These are phyloP conservation scores for Noctua fimbriata DNA, from an alignment of 2,888 invertebrate species.

Conservation along the genomic window DNA sequence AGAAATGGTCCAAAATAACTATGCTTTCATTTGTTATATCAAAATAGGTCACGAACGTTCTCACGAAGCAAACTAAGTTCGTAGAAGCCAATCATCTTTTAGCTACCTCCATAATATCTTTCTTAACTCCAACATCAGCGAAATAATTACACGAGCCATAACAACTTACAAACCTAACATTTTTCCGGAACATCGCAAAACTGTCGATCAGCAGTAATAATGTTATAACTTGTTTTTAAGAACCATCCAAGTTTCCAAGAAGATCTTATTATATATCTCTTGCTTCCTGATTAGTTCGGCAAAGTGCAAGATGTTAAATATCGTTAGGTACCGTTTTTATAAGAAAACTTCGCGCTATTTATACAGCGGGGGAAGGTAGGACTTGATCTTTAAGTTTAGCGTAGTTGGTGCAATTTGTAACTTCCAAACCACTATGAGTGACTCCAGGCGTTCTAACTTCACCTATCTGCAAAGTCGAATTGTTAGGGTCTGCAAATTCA, in stretches of 20 bases:
- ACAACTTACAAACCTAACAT: constrained; percentile 47
- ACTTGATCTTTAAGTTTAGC: constrained; percentile 43
- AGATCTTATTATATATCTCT: constrained; percentile 63
- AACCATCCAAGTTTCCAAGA: constrained; percentile 56
- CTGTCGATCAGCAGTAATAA: constrained; percentile 62
- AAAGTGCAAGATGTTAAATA: constrained; percentile 66
- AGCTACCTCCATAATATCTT: constrained; percentile 40
- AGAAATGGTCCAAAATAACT: no score
- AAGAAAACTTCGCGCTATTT: constrained; percentile 58
- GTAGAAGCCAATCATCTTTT: constrained; percentile 35
- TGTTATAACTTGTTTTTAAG: constrained; percentile 65
- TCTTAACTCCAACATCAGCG: constrained; percentile 45
- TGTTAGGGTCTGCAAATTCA: constrained; percentile 15
- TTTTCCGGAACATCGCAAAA: constrained; percentile 62
- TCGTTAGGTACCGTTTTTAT: constrained; percentile 57
- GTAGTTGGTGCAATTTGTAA: constrained; percentile 36
- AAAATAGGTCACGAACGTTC: constrained; percentile 13
- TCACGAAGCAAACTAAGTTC: constrained; percentile 24
- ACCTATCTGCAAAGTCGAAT: constrained; percentile 6
- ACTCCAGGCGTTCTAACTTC: constrained; percentile 27
- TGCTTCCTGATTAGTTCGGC: constrained; percentile 63
- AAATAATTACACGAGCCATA: constrained; percentile 52
- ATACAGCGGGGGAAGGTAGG: constrained; percentile 38
- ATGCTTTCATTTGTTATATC: background rate
- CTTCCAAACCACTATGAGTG: constrained; percentile 43